Base-by-base conservation (phyloP, 2,113 vertebrate genomes). In the Cheilinus undulatus region DNA sequence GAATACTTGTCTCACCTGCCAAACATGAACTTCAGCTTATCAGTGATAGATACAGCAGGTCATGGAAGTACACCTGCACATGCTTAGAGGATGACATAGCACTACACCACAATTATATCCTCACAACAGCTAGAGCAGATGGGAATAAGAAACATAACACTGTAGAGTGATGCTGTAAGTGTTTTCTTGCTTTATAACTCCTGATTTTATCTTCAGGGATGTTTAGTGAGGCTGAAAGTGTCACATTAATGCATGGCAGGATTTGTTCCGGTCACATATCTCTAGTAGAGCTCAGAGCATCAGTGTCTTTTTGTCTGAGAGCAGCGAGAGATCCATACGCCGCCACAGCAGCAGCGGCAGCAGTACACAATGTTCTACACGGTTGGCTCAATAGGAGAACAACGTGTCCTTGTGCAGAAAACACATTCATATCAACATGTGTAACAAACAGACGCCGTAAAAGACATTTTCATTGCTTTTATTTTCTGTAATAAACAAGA, bases 321-420 rank as follows among this genome's bases (percentile, higher is more conserved):
- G 45, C 77, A 67, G 30, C 19, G 0, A 17, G 1, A 1, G 1
- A 3, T 54, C 53, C 38, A 28, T 40, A 49, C 67, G n/a, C 7
- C 1, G 14, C 14, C 22, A 11, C 32, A 32, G 3, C 51, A 43
- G 77, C 38, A 20, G 42, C 42, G 10, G 42, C 51, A n/a, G 57
- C 3, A 14, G 75, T n/a, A 80, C 85, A 80, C 19, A 11, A 36
- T 80, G 82, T 87, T 72, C 86, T 49, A 30, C 59, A 7, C 26
- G 13, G 43, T 57, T 46, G 14, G 68, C 62, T 15, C 17, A 69
- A 34, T 3, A 52, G 61, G 30, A 72, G 54, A n/a, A 76, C 68
- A 54, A 0, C 58, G 0, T 40, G 70, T 72, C 76, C 69, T 73
- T 69, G 65, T 17, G 13, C 7, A 27, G 50, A 28, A 56, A 54